Conservation (phyloP, 2,797 vertebrate genomes). For the Morelia viridis region DNA sequence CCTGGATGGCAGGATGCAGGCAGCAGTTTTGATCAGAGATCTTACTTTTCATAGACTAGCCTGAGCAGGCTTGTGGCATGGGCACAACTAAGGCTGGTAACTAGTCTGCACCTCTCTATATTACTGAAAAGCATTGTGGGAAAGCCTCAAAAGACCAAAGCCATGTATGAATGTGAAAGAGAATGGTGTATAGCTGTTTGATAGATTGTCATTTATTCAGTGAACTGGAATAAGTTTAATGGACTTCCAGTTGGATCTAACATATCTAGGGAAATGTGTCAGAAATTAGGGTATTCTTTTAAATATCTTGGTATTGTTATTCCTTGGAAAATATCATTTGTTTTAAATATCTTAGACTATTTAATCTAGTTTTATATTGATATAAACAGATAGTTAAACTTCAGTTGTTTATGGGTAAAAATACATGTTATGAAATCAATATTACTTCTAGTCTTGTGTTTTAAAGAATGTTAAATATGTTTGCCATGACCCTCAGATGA, state of each 20-base stretch:
- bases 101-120: neutral
- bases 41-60: neutral
- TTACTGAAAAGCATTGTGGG: neutral
- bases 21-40: neutral
- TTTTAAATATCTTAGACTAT: neutral
- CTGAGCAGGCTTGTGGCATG: neutral
- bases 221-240: too few relatives aligned
- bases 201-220: neutral
- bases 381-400: neutral
- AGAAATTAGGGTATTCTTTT: neutral
- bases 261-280: neutral
- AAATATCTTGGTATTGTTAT: neutral
- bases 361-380: neutral
- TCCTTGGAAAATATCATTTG: neutral
- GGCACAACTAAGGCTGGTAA: neutral
- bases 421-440: neutral
- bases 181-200: neutral
- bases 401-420: neutral
- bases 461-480: neutral
- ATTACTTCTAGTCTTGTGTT: neutral
- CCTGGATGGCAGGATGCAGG: neutral
- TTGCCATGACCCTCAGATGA: neutral
- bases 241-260: neutral
- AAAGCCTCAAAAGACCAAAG: neutral
- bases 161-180: neutral